Conservation (phyloP, 1,140 invertebrate genomes). For the Bicyclus anynana region DNA sequence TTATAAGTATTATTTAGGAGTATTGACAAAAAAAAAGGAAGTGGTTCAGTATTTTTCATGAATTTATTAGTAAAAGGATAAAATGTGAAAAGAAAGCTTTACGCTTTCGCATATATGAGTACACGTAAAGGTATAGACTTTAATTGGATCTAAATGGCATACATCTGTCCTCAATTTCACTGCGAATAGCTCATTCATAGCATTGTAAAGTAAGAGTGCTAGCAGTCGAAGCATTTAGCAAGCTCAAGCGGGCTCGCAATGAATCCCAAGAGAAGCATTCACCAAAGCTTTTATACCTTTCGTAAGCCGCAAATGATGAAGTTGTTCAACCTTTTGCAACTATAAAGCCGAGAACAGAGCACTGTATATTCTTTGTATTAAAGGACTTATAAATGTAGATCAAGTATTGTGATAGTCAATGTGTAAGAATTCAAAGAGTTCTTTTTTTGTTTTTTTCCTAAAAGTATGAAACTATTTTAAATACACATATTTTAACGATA, state of each 20-base stretch:
- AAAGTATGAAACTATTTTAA: no score
- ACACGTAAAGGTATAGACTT: no score
- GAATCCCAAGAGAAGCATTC: slow-evolving; percentile 11
- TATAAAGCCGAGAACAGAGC: neutral
- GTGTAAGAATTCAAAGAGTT: no score
- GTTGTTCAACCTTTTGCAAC: neutral
- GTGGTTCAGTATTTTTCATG: no score
- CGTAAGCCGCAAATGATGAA: slow-evolving; percentile 4
- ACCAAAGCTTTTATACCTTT: neutral
- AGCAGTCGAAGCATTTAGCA: slow-evolving; percentile 3
- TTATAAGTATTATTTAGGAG: no score
- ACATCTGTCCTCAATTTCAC: slow-evolving; percentile 15
- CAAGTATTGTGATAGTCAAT: no score
- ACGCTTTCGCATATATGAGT: no score
- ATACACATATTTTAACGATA: no score
- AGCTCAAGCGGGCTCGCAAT: neutral
- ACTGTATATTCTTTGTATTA: neutral
- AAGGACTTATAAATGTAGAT: neutral
- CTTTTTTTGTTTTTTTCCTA: no score
- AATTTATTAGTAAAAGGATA: no score
- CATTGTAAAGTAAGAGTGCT: slow-evolving; percentile 1
- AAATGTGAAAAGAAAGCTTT: no score
- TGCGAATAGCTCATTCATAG: slow-evolving; percentile 12
- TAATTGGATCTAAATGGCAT: slow-evolving; percentile 7
- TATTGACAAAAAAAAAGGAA: no score